Evolutionary conservation across 2,113 vertebrate genomes (phyloP).

Genomic region (Corynorhinus townsendii): DNA sequence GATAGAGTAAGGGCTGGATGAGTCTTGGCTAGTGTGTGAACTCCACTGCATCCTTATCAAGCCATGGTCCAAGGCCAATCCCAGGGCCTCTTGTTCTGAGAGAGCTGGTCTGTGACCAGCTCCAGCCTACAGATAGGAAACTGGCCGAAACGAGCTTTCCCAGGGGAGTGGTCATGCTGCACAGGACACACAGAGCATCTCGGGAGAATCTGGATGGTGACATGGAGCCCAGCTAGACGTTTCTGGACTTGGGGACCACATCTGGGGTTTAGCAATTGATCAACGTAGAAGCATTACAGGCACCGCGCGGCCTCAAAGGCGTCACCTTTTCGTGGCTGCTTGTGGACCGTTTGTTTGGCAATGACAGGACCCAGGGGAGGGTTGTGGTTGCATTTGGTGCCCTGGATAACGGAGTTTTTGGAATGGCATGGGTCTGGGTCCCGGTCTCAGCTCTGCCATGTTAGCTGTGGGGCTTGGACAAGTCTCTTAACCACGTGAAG

Average conservation of each 20-base stretch:
- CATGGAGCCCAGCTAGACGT: neutral
- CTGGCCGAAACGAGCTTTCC: neutral
- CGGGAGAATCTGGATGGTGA: neutral
- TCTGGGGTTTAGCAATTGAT: neutral
- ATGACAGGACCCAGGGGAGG: neutral
- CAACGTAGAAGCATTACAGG: neutral
- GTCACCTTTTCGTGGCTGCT: accelerated
- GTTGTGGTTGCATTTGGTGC: too few relatives aligned
- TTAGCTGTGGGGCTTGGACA: too few relatives aligned
- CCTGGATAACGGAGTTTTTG: neutral
- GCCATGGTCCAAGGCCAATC: neutral
- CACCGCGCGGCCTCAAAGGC: neutral
- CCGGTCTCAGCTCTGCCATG: neutral
- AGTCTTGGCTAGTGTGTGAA: accelerated
- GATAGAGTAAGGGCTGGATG: neutral
- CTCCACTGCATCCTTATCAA: accelerated
- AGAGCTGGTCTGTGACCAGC: neutral
- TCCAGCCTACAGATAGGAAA: neutral
- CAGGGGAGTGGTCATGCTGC: neutral
- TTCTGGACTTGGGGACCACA: neutral
- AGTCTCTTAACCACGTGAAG: neutral
- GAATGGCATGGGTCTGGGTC: too few relatives aligned
- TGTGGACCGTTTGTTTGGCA: neutral
- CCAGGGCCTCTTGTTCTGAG: neutral
- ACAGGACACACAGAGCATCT: neutral